These are phyloP conservation scores for Stenodera caucasica DNA, from an alignment of 2,888 invertebrate species.

Conservation along the genomic window DNA sequence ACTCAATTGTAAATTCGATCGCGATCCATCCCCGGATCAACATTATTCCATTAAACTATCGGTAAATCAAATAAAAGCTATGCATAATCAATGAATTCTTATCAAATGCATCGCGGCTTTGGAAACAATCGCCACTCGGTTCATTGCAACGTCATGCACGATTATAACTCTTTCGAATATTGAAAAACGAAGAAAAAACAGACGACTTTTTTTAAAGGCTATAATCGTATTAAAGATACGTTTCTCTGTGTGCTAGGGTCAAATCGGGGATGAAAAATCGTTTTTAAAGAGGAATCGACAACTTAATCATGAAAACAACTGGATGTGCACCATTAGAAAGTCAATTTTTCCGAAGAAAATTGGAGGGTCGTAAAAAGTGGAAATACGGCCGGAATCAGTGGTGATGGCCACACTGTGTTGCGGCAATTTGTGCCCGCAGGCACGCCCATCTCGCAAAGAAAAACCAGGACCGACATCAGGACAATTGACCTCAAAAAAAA, in stretches of 20 bases:
- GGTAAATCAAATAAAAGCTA: slow-evolving; percentile 45
- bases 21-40: slow-evolving; percentile 27
- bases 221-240: slow-evolving; percentile 19
- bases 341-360: slow-evolving; percentile 53
- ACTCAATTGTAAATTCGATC: slow-evolving; percentile 8
- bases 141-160: slow-evolving; percentile 25
- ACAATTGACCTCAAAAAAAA: slow-evolving; percentile 9
- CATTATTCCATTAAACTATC: slow-evolving; percentile 46
- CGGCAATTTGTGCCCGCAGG: slow-evolving; percentile 51
- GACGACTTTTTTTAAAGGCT: too few species aligned
- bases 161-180: background rate
- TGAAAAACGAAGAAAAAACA: background rate
- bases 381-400: slow-evolving; percentile 46
- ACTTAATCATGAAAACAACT: background rate
- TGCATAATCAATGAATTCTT: slow-evolving; percentile 47
- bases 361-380: slow-evolving; percentile 55
- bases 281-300: slow-evolving; percentile 8
- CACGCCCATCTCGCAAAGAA: slow-evolving; percentile 45
- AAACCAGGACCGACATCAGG: slow-evolving; percentile 34
- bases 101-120: slow-evolving; percentile 35
- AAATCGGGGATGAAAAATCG: background rate
- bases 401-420: slow-evolving; percentile 52
- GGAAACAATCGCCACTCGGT: slow-evolving; percentile 24
- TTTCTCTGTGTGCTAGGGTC: too few species aligned
- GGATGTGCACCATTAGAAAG: slow-evolving; percentile 36